Percentiles rank a stretch among this genome's conserved stretches.
Evolutionary conservation across 2,797 vertebrate species (phyloP).

Genomic region (Coregonus ussuriensis): DNA sequence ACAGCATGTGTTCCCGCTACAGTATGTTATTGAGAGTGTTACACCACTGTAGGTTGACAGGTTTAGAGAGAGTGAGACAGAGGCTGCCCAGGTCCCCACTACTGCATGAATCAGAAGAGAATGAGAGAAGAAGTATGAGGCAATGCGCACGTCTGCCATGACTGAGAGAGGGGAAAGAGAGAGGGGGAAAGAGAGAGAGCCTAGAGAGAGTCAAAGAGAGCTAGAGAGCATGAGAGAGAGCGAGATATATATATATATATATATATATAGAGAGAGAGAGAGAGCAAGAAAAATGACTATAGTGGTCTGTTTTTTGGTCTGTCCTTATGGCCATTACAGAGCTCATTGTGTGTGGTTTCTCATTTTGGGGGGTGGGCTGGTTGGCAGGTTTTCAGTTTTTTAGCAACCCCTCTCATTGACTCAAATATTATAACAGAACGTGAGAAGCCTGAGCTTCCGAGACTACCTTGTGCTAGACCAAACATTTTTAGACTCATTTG

Average conservation of each 20-base stretch:
- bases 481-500: neutral
- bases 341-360: too few species aligned
- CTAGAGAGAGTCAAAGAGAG: neutral
- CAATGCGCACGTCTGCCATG: slow-evolving; percentile 47
- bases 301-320: too few species aligned
- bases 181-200: neutral
- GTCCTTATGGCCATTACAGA: too few species aligned
- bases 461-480: too few species aligned
- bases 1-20: slow-evolving; percentile 28
- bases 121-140: slow-evolving; percentile 17
- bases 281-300: neutral
- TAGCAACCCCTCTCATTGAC: neutral
- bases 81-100: neutral
- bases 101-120: neutral
- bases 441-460: neutral
- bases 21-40: slow-evolving; percentile 5
- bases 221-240: too few species aligned
- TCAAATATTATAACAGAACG: neutral
- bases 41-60: neutral
- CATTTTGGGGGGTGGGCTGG: too few species aligned
- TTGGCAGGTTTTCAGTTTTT: too few species aligned
- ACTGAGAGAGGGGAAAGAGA: neutral
- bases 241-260: too few species aligned
- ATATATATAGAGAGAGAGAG: too few species aligned
- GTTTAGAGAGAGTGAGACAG: slow-evolving; percentile 12